Conservation (phyloP, 1,140 invertebrate species). For the Portunus trituberculatus region DNA sequence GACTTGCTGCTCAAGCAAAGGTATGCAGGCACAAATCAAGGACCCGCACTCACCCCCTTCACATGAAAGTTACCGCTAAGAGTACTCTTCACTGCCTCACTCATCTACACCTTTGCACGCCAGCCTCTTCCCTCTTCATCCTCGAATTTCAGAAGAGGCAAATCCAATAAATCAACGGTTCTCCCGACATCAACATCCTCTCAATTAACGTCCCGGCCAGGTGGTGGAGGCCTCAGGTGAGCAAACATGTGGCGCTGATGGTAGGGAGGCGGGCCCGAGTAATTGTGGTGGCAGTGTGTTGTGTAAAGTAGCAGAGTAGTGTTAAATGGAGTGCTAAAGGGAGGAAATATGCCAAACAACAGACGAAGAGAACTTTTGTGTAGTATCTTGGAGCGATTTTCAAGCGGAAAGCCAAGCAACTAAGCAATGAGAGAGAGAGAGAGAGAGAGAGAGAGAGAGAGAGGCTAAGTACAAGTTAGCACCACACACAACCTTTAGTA, state of each 20-base stretch:
- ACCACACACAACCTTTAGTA: too few species aligned
- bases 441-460: background rate
- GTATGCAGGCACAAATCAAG: too few species aligned
- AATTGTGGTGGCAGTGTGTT: background rate
- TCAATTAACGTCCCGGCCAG: slow-evolving; percentile 2
- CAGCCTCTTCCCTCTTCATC: background rate
- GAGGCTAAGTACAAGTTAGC: background rate
- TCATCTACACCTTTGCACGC: background rate
- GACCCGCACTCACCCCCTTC: too few species aligned
- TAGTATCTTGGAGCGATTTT: too few species aligned
- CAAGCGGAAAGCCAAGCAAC: too few species aligned
- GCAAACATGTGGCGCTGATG: background rate
- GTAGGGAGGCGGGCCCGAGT: background rate
- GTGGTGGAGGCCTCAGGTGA: background rate
- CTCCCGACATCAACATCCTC: slow-evolving; percentile 40
- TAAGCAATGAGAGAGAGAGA: too few species aligned
- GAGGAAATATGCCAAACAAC: background rate
- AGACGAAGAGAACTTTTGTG: too few species aligned
- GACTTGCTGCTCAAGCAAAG: too few species aligned
- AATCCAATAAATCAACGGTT: slow-evolving; percentile 49
- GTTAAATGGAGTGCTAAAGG: slow-evolving; percentile 22
- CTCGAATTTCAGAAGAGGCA: background rate
- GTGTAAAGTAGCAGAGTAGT: background rate
- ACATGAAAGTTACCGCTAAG: too few species aligned
- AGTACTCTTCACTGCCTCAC: background rate